Base-by-base conservation (phyloP, 2,888 invertebrate species). In the Trichopoda pennipes region DNA sequence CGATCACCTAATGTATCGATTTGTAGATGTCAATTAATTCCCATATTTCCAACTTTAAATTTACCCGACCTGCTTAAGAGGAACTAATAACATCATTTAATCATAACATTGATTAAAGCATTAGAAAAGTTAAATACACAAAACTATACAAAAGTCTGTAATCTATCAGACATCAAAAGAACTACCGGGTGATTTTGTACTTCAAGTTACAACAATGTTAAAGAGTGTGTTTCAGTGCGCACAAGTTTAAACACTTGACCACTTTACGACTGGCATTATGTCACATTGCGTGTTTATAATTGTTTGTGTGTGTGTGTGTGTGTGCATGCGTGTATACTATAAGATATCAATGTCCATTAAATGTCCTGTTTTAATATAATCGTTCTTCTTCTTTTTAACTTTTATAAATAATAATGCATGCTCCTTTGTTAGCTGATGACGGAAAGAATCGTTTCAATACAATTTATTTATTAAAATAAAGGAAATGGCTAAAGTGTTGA, bases 201-300 rank as follows among this genome's bases (percentile, higher is more conserved):
- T n/a, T 21, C 7, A 23, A 9, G 4, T 32, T 12, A 8, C 44
- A 14, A 9, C 17, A 0, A 44, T 32, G 4, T 47, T 17, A 35
- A 53, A 53, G 32, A 16, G 23, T 38, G 21, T 53, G 12, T 56
- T 32, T 47, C 14, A 60, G 32, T 55, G 42, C n/a, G 42, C n/a
- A 51, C 6, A 12, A 17, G 61, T 38, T 28, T 44, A 79, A 63
- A 61, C 55, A n/a, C 69, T 75, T 64, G 64, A 70, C 80, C 75
- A 72, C 35, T 80, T 80, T 60, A 66, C 70, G 70, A 60, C 75
- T 72, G 53, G 66, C 70, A 66, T 79, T 73, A 79, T 68, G 72
- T 79, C 78, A 75, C 66, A 76, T 70, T 75, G 60, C 58, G 58
- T 80, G 44, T 51, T 12, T 60, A 16, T 72, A 56, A 53, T n/a